phyloP scores from a whole-genome alignment of 2,797 vertebrate genomes.

The Mallotus villosus region DNA sequence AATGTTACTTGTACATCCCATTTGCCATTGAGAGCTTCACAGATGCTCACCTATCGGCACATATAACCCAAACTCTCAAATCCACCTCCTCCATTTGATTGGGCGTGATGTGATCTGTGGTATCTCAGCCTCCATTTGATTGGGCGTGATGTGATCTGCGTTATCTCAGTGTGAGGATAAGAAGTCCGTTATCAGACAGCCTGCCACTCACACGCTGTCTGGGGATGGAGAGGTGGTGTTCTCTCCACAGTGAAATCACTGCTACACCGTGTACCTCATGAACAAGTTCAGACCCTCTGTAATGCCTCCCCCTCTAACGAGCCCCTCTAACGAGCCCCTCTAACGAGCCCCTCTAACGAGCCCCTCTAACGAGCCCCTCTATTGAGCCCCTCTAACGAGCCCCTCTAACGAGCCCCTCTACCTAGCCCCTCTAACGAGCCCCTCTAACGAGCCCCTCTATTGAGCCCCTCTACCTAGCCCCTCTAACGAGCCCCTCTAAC shows the following conservation, averaged over 20 bases:
- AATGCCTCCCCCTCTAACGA: neutral
- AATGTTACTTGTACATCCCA: too few species aligned
- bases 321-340: neutral
- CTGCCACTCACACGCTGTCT: neutral
- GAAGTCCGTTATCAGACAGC: neutral
- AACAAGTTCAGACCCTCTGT: neutral
- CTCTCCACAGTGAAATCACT: neutral
- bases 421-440: neutral
- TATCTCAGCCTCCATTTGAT: too few species aligned
- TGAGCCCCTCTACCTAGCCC: neutral
- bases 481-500: neutral
- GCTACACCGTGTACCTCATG: too few species aligned
- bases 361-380: neutral
- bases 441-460: neutral
- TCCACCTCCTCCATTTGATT: too few species aligned
- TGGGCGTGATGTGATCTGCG: neutral
- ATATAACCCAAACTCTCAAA: too few species aligned
- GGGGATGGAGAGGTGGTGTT: neutral
- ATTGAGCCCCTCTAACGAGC: neutral
- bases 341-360: neutral
- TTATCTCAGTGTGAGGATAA: neutral
- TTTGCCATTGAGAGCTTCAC: too few species aligned
- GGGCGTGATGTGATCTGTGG: neutral
- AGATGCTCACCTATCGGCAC: too few species aligned
- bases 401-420: neutral